Evolutionary conservation across 2,888 invertebrate genomes (phyloP), one percentile per base, ranked within the genome.

Genomic region (Calameuta filiformis): DNA sequence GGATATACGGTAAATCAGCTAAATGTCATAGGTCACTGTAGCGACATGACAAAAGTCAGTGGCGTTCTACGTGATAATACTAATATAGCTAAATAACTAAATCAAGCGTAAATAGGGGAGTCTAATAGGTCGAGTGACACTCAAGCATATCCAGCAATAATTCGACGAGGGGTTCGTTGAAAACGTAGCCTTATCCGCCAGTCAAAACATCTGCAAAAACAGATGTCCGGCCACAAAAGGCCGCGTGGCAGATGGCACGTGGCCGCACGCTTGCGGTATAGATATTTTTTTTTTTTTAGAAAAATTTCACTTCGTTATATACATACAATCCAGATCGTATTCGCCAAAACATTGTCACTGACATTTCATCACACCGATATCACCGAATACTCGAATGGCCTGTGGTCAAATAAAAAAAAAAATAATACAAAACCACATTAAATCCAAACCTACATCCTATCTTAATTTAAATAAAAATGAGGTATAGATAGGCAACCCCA

Each of bases 131-230:
- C 23, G 40, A 35, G 35, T 35, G 35, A 56, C 40, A 56, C 40
- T 23, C 40, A 23, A 23, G 40, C 40, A 56, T 23, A 23, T 56
- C 23, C 40, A 56, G 40, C 40, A 56, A 56, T 56, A 56, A 56
- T 56, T 56, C 40, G 40, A 23, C 40, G 40, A 56, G 40, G 40
- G 40, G 40, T 56, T 23, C 40, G 40, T 56, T 56, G 23, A 56
- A 56, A 56, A 56, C 40, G 23, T 15, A 56, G 40, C 40, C 40
- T 15, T 56, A 15, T 56, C 40, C 40, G 40, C 40, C 40, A 56
- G 82, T 79, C 68, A 80, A 79, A 79, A 82, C 85, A 85, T 85
- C 80, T 85, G 85, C 83, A 78, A 82, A 85, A 81, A 80, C 85
- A 85, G 86, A 85, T 85, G 85, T 80, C 73, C 40, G 30, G 74